Evolutionary conservation across 1,140 invertebrate genomes (phyloP), one percentile per base, ranked within the genome.

Genomic region (Hylaeus anthracinus): DNA sequence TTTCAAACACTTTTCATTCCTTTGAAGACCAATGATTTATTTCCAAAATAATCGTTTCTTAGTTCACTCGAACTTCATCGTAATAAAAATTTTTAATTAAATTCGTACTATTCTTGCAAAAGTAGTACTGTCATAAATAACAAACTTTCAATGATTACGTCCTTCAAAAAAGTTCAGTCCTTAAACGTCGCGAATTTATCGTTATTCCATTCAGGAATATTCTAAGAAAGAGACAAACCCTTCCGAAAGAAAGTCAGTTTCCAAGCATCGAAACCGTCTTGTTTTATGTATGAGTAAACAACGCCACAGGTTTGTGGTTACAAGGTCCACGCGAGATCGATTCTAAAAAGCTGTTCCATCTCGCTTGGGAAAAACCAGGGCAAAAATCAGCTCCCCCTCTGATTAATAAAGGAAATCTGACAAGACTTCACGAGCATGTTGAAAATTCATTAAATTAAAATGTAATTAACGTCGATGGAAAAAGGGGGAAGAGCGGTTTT

Each of bases 391-490:
- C 5, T 41, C 10, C 37, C 45, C n/a, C 9, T 3, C 53, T 14
- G 43, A 69, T 64, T 65, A 74, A 74, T 74, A 65, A 74, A 58
- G 26, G 43, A 37, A 69, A 60, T 60, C 67, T 77, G 74, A 69
- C 74, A 77, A 69, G 43, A 10, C 5, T 15, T 3, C 26, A 45
- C n/a, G 65, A 14, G 51, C n/a, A 58, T 8, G 64, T n/a, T 48
- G 51, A 37, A 77, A 60, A 69, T 77, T 77, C 65, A 77, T 77
- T 77, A 58, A 77, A 77, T 77, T 77, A 69, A 77, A 77, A 77
- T 77, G 55, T 60, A 77, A 77, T 77, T 77, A 77, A 77, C 65
- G 65, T 56, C 26, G 26, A 58, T 60, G 64, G 64, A 69, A 77
- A 77, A 69, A 45, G 39, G 39, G 26, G 43, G 8, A 14, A 76